Percentiles rank a stretch among this genome's conserved stretches.
These are phyloP conservation scores for Platerodrilus igneus DNA, from an alignment of 2,888 invertebrate genomes.

Conservation along the genomic window DNA sequence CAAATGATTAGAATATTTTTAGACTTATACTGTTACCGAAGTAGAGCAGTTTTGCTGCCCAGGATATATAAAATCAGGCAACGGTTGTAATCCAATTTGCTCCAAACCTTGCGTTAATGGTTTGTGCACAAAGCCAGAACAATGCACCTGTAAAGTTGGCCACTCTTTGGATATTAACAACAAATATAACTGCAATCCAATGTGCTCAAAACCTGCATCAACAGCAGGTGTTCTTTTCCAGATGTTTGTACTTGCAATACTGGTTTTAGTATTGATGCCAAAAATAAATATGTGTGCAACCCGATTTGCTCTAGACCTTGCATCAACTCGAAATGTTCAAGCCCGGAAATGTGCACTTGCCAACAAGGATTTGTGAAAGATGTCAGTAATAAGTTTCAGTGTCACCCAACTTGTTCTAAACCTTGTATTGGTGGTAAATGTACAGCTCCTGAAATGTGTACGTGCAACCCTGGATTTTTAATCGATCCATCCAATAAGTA, in stretches of 20 bases:
- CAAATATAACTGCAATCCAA: too few relatives aligned
- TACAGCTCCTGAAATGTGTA: slow-evolving; percentile 27
- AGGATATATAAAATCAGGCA: slow-evolving; percentile 4
- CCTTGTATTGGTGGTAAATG: slow-evolving; percentile 46
- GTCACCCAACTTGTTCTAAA: slow-evolving; percentile 30
- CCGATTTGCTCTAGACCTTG: too few relatives aligned
- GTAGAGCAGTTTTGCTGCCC: slow-evolving; percentile 5
- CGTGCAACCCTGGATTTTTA: slow-evolving; percentile 24
- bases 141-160: slow-evolving; percentile 52
- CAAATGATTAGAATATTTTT: not conserved
- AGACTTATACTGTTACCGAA: slow-evolving; percentile 7
- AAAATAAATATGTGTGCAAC: slow-evolving; percentile 28
- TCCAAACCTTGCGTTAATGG: slow-evolving; percentile 38
- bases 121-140: slow-evolving; percentile 39
- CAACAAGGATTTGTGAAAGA: slow-evolving; percentile 26
- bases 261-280: slow-evolving; percentile 24
- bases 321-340: slow-evolving; percentile 29
- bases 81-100: slow-evolving; percentile 7
- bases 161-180: slow-evolving; percentile 29
- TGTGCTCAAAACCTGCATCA: too few relatives aligned
- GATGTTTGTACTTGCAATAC: slow-evolving; percentile 32
- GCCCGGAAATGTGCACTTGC: slow-evolving; percentile 28
- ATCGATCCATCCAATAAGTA: slow-evolving; percentile 9
- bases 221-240: slow-evolving; percentile 34
- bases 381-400: slow-evolving; percentile 17